Evolutionary conservation across 2,113 vertebrate species (phyloP).

Genomic region (Misgurnus anguillicaudatus): DNA sequence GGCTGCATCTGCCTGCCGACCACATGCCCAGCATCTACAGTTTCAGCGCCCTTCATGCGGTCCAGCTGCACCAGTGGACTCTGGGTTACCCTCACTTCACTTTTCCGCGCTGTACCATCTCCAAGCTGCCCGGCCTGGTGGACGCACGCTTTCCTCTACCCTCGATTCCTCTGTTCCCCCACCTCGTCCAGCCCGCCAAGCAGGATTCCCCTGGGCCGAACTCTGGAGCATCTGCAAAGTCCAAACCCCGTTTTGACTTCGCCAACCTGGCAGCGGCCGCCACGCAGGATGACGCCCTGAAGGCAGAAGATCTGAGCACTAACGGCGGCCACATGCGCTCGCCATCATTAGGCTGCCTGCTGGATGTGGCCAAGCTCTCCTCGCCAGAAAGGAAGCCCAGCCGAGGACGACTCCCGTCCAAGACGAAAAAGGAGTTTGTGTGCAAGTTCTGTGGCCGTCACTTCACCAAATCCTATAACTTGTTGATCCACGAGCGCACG

Average conservation of each 20-base stretch:
- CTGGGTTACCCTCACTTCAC: conserved; percentile 90
- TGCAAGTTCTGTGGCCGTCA: conserved; percentile 99
- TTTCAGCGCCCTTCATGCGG: conserved; percentile 92
- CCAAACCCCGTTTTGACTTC: conserved; percentile 96
- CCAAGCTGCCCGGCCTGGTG: conserved; percentile 85
- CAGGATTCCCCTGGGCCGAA: conserved; percentile 71
- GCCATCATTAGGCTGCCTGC: conserved; percentile 80
- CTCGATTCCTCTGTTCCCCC: conserved; percentile 88
- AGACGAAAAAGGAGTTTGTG: conserved; percentile 99
- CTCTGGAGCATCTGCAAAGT: conserved; percentile 71
- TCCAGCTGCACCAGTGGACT: conserved; percentile 97
- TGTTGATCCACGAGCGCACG: conserved; percentile 96
- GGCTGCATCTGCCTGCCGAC: conserved; percentile 89
- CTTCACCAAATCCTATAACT: conserved; percentile 99
- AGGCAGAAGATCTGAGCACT: conserved; percentile 83
- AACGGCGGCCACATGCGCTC: conserved; percentile 62
- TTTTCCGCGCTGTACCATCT: conserved; percentile 87
- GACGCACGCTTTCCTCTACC: conserved; percentile 86
- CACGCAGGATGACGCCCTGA: conserved; percentile 92
- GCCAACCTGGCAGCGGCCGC: conserved; percentile 94
- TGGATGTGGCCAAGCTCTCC: conserved; percentile 90
- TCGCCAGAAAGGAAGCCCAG: conserved; percentile 93
- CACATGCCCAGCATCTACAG: conserved; percentile 92
- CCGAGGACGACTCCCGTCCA: conserved; percentile 90
- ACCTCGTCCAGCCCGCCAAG: conserved; percentile 85